Evolutionary conservation across 1,140 invertebrate species (phyloP), one percentile per base, ranked within the genome.

Genomic region (Hyles vespertilio): DNA sequence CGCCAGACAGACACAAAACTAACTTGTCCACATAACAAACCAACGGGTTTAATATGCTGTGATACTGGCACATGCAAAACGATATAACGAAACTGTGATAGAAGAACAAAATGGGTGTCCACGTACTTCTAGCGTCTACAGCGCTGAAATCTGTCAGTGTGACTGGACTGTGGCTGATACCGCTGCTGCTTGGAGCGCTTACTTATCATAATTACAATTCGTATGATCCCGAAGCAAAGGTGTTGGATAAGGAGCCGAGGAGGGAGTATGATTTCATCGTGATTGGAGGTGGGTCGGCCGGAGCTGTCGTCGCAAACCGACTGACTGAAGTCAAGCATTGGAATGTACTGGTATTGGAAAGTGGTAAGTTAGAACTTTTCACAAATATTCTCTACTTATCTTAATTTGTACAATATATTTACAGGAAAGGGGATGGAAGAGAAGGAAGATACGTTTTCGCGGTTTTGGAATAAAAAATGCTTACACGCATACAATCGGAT

Each of bases 251-350:
- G 55, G 87, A 84, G 61, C 89, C 84, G 11, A 74, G 91, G 49
- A 85, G 83, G 0, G 94, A 96, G 67, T 97, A 97, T 74, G 96
- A 97, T 74, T 97, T 97, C 70, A 91, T 97, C 1, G 91, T 96
- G 34, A 91, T 99, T 9, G 98, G 98, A 3, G 97, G 95, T 2
- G 98, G 98, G 2, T 97, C 96, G 0, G 96, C 97, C 0, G 97
- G 98, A 0, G 96, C 96, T 0, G 98, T 99, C 3, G 91, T 99
- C 1, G 97, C 98, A 0, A 98, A 93, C 72, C 92, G 98, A 8
- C 87, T 99, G 32, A 95, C 95, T 0, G 98, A 99, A 79, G 84
- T 95, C 9, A 84, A 92, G 5, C 89, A 93, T 49, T 96, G 95
- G 95, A 95, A 92, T 58, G 93, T 98, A 0, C 89, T 99, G 12